Percentiles rank a stretch among this genome's conserved stretches.
phyloP scores from a whole-genome alignment of 2,888 invertebrate species.

The Diadromus collaris region DNA sequence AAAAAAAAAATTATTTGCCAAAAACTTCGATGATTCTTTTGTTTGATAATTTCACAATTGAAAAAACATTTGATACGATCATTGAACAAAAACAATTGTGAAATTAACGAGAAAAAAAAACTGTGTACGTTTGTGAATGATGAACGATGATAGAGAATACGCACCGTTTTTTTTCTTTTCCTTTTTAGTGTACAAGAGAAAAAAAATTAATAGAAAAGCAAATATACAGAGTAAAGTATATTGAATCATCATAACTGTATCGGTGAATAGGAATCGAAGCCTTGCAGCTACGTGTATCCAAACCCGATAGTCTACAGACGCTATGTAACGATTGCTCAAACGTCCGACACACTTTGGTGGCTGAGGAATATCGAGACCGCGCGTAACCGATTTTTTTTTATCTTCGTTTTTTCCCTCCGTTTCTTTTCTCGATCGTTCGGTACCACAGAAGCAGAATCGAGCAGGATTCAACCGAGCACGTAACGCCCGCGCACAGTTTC shows the following conservation, averaged over 20 bases:
- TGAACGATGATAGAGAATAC: neutral
- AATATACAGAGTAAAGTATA: constrained; percentile 15
- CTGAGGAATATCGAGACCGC: constrained; percentile 32
- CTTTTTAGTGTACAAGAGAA: neutral
- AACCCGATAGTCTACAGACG: constrained; percentile 6
- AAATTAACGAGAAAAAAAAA: neutral
- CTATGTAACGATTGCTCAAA: constrained; percentile 48
- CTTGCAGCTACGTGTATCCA: constrained; percentile 17
- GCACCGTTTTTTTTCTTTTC: neutral
- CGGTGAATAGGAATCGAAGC: constrained; percentile 35
- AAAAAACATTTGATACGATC: no score
- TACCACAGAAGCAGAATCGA: constrained; percentile 41
- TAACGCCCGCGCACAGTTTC: constrained; percentile 57
- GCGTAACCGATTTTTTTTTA: constrained; percentile 40
- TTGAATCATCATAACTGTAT: constrained; percentile 53
- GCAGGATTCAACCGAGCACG: constrained; percentile 40
- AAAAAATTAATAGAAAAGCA: constrained; percentile 17
- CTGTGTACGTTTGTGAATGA: neutral
- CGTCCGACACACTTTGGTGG: constrained; percentile 62
- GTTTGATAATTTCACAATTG: no score
- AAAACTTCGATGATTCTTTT: no score
- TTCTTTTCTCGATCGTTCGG: constrained; percentile 22
- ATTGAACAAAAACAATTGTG: neutral
- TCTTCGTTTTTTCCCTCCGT: neutral
- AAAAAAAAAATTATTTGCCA: neutral